phyloP scores from a whole-genome alignment of 2,113 vertebrate species.

The cat (Felis catus) region F.catus_Fca126_mat1.0 CM031424.1:43911501-43912000 shows the following conservation, averaged over 20 bases:
- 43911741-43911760: neutral
- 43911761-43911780: neutral
- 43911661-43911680: neutral
- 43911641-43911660: neutral
- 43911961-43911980: neutral
- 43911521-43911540: no score
- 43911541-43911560: no score
- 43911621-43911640: neutral
- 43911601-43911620: no score
- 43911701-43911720: neutral
- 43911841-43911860: neutral
- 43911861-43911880: neutral
- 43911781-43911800: neutral
- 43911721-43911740: neutral
- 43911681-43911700: neutral
- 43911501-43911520: no score
- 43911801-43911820: neutral
- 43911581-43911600: no score
- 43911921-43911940: neutral
- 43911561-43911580: no score
- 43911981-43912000: neutral
- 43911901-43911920: neutral
- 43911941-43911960: neutral
- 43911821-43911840: neutral
- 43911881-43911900: neutral